A percentile compares a stretch with the other conserved stretches of the same genome.
Conservation (phyloP, 2,113 vertebrate genomes). For the Marmota monax region DNA sequence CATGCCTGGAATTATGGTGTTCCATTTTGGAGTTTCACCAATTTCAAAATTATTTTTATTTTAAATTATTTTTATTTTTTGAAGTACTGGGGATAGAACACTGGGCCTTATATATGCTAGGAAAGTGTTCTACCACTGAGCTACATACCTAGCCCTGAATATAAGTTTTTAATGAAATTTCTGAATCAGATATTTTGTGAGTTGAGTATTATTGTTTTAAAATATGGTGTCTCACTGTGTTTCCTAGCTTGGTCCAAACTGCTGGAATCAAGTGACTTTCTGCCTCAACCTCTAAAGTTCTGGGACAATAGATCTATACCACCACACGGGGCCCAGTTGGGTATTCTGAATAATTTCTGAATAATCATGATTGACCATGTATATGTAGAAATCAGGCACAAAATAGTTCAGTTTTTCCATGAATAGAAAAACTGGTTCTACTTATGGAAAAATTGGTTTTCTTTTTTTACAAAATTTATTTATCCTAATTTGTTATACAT, state of each 20-base stretch:
- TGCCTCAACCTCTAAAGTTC: not conserved
- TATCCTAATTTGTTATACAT: too few relatives aligned
- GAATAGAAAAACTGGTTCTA: not conserved
- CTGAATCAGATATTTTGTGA: not conserved
- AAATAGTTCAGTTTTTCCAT: not conserved
- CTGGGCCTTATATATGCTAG: too few relatives aligned
- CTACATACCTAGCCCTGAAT: too few relatives aligned
- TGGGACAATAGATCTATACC: not conserved
- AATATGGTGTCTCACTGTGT: not conserved
- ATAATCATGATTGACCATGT: not conserved
- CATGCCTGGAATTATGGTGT: too few relatives aligned
- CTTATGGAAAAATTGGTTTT: not conserved
- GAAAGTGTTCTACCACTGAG: too few relatives aligned
- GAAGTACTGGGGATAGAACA: too few relatives aligned
- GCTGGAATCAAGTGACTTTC: not conserved
- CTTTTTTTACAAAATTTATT: not conserved
- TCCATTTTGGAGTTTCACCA: too few relatives aligned
- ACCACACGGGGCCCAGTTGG: not conserved
- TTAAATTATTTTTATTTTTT: too few relatives aligned
- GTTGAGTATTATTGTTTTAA: not conserved
- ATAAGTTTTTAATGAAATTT: too few relatives aligned
- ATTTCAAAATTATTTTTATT: too few relatives aligned
- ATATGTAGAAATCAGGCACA: not conserved
- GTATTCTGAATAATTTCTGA: conserved; percentile 45
- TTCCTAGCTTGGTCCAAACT: not conserved